phyloP scores from a whole-genome alignment of 1,140 invertebrate species.

The Rhyacophila brunnea region DNA sequence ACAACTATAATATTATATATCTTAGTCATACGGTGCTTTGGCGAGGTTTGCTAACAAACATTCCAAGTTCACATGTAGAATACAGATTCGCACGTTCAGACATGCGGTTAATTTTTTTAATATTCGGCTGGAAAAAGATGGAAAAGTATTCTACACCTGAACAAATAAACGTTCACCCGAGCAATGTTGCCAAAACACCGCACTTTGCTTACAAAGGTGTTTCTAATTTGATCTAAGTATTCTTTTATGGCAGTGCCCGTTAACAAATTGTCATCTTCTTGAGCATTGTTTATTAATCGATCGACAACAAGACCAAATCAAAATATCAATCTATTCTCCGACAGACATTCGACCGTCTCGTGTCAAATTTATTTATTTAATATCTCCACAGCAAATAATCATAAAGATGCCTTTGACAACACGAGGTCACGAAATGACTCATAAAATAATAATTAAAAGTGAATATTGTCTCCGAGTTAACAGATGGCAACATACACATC shows the following conservation, averaged over 20 bases:
- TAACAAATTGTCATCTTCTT: slow-evolving; percentile 24
- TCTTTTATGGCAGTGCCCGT: slow-evolving; percentile 35
- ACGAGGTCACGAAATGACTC: too few species aligned
- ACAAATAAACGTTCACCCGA: slow-evolving; percentile 25
- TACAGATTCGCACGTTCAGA: neutral
- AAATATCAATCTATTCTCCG: too few species aligned
- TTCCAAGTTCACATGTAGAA: slow-evolving; percentile 27
- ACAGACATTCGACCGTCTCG: too few species aligned
- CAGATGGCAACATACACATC: too few species aligned
- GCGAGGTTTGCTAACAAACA: slow-evolving; percentile 29
- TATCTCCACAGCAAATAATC: too few species aligned
- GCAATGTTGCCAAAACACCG: slow-evolving; percentile 35
- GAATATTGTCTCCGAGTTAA: too few species aligned
- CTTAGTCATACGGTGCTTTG: slow-evolving; percentile 29
- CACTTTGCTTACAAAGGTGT: slow-evolving; percentile 10
- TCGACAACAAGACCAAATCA: slow-evolving; percentile 7
- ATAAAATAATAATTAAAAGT: too few species aligned
- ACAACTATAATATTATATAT: slow-evolving; percentile 13
- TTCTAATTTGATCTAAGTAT: slow-evolving; percentile 35
- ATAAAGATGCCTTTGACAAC: too few species aligned
- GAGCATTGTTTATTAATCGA: slow-evolving; percentile 31
- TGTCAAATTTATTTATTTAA: too few species aligned
- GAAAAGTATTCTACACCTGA: slow-evolving; percentile 26
- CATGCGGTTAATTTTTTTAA: too few species aligned
- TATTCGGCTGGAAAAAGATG: too few species aligned